Evolutionary conservation across 1,140 invertebrate species (phyloP), one percentile per base, ranked within the genome.

Genomic region (Anastatus disparis): DNA sequence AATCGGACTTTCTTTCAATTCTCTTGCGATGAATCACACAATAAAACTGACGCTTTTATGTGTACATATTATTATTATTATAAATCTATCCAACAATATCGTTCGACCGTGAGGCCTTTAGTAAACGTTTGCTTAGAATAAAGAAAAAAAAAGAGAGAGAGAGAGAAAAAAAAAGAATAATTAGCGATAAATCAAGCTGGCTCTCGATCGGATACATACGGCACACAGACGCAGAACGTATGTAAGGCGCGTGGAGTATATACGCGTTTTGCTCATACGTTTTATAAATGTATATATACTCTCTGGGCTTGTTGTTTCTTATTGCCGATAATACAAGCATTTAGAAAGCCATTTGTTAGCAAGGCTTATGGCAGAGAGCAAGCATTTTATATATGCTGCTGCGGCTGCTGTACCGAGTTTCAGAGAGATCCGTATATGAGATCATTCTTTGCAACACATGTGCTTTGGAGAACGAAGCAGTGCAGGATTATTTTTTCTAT

Each of bases 171-270:
- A 24, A 8, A 66, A 61, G 76, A 74, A 75, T 76, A 74, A 78
- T 78, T 76, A 75, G 71, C 73, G 63, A 77, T 78, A 77, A 78
- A 78, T 76, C 70, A 65, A 27, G n/a, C n/a, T 52, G 56, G 26
- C n/a, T n/a, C n/a, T n/a, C 53, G 71, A 74, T 74, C 63, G 74
- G 77, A 73, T 59, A 35, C 31, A 69, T 59, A 67, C 55, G 56
- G n/a, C n/a, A n/a, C n/a, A n/a, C n/a, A n/a, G n/a, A n/a, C n/a
- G n/a, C n/a, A n/a, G n/a, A n/a, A n/a, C n/a, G n/a, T n/a, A n/a
- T n/a, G n/a, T n/a, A n/a, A n/a, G n/a, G n/a, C n/a, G n/a, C n/a
- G n/a, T n/a, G n/a, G n/a, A n/a, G n/a, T n/a, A n/a, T n/a, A n/a
- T n/a, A n/a, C n/a, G n/a, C n/a, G n/a, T n/a, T n/a, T n/a, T n/a